Percentiles rank a stretch among this genome's conserved stretches.
Conservation (phyloP, 2,888 invertebrate genomes). For the Pemphredon lugubris region DNA sequence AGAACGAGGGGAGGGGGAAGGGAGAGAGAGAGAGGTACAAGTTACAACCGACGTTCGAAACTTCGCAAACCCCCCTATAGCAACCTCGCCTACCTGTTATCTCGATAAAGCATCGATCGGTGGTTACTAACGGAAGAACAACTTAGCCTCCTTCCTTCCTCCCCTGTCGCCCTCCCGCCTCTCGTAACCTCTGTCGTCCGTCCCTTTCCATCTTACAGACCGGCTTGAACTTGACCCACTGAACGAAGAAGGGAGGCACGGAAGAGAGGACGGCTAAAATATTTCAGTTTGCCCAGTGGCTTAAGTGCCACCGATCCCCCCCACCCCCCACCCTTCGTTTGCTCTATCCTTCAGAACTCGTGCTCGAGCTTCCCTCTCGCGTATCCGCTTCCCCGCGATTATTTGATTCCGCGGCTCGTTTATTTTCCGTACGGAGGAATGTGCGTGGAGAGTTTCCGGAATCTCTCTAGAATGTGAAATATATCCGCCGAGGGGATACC, state of each 20-base stretch:
- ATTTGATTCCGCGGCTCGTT: neutral
- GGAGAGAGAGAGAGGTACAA: slow-evolving; percentile 39
- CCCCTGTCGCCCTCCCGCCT: slow-evolving; percentile 38
- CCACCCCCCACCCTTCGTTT: slow-evolving; percentile 63
- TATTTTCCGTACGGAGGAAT: too few species aligned
- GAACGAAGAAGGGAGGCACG: slow-evolving; percentile 41
- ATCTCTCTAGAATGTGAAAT: too few species aligned
- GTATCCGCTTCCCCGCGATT: slow-evolving; percentile 3
- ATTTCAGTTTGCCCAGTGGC: slow-evolving; percentile 67
- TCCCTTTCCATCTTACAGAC: slow-evolving; percentile 33
- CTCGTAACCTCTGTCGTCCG: slow-evolving; percentile 17
- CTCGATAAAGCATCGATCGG: slow-evolving; percentile 74
- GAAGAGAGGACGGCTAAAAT: slow-evolving; percentile 64
- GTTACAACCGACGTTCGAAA: slow-evolving; percentile 66
- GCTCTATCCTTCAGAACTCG: slow-evolving; percentile 27
- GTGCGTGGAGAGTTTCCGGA: too few species aligned
- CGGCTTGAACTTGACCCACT: slow-evolving; percentile 77
- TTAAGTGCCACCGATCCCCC: slow-evolving; percentile 69
- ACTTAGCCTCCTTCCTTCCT: slow-evolving; percentile 61
- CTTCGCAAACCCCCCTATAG: slow-evolving; percentile 58
- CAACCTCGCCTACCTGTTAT: slow-evolving; percentile 70
- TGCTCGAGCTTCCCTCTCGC: slow-evolving; percentile 4
- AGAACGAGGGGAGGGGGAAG: slow-evolving; percentile 8
- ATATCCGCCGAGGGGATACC: too few species aligned
- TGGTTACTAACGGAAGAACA: slow-evolving; percentile 72